These are phyloP conservation scores for Ceratoteleas bidentatus DNA, from an alignment of 1,140 invertebrate species.

Conservation along the genomic window DNA sequence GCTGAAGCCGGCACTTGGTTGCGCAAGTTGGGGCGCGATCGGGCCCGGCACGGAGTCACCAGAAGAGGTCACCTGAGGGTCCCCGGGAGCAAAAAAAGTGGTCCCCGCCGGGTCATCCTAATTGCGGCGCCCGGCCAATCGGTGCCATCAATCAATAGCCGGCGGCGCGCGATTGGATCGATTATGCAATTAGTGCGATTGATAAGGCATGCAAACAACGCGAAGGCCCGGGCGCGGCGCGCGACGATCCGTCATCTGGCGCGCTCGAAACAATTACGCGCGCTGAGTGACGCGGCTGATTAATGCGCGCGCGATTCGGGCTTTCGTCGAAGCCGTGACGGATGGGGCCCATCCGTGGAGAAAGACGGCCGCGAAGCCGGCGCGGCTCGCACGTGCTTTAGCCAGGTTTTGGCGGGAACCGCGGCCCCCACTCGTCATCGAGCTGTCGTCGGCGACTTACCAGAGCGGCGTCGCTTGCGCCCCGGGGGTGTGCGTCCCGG, in stretches of 20 bases:
- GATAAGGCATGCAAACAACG: slow-evolving; percentile 53
- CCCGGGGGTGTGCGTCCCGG: slow-evolving; percentile 3
- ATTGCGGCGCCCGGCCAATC: slow-evolving; percentile 23
- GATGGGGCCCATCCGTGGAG: slow-evolving; percentile 41
- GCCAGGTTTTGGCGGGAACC: slow-evolving; percentile 74
- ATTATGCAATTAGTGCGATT: slow-evolving; percentile 51
- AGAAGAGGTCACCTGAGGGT: slow-evolving; percentile 57
- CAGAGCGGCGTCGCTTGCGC: too few relatives aligned
- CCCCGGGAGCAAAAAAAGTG: too few relatives aligned
- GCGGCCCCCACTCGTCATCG: slow-evolving; percentile 12
- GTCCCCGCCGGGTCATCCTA: too few relatives aligned
- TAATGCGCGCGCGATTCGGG: slow-evolving; percentile 35
- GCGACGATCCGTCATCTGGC: slow-evolving; percentile 51
- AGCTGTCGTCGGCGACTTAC: slow-evolving; percentile 67
- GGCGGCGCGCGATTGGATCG: slow-evolving; percentile 36
- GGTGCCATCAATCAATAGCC: slow-evolving; percentile 38
- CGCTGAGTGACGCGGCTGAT: slow-evolving; percentile 54
- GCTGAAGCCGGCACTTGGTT: slow-evolving; percentile 76
- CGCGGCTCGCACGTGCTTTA: too few relatives aligned
- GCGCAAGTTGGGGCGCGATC: slow-evolving; percentile 71
- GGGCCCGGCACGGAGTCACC: slow-evolving; percentile 47
- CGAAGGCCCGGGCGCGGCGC: slow-evolving; percentile 25
- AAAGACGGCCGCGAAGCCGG: slow-evolving; percentile 20
- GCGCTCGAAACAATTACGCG: slow-evolving; percentile 51
- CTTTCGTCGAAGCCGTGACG: slow-evolving; percentile 13